Base-by-base conservation (phyloP, 1,140 invertebrate species). In the Protaetia brevitarsis region DNA sequence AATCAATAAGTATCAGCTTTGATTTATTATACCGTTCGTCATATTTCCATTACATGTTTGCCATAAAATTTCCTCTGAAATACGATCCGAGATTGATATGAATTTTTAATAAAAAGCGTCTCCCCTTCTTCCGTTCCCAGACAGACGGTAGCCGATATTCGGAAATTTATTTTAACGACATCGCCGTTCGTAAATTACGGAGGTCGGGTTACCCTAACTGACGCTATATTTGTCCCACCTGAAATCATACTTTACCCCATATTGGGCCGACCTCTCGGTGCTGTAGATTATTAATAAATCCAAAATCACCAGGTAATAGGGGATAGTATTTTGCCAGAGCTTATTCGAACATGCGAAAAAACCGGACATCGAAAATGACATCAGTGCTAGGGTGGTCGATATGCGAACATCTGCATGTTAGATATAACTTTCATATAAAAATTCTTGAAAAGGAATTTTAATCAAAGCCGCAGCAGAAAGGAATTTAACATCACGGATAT, bases 1-100 rank as follows among this genome's bases (percentile, higher is more conserved):
- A n/a, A n/a, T n/a, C n/a, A 51, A 19, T 45, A 45, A 45, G 21
- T 45, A 45, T 19, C 16, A 51, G 21, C 19, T 51, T 51, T 51
- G 41, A 51, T 51, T 51, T 51, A 51, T 51, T 51, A 51, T 16
- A 6, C 41, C 26, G 21, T 51, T 51, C 41, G 26, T 51, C 41
- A 45, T 19, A 19, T 45, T 45, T 45, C 41, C 41, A 51, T 51
- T 51, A 51, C 41, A 51, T 51, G 26, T 51, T 51, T 51, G 41
- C 41, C 16, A 51, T 51, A 13, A 19, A 23, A 51, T 23, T 51
- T 51, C 26, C 16, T 4, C 41, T 51, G 19, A 51, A 51, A 23
- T 51, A 51, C 41, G 41, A 51, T 51, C 16, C 41, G 19, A 16
- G 41, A 26, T 51, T 51, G 41, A 51, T 51, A 51, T 51, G 41